Conservation (phyloP, 1,140 invertebrate genomes). For the Hypothenemus hampei region DNA sequence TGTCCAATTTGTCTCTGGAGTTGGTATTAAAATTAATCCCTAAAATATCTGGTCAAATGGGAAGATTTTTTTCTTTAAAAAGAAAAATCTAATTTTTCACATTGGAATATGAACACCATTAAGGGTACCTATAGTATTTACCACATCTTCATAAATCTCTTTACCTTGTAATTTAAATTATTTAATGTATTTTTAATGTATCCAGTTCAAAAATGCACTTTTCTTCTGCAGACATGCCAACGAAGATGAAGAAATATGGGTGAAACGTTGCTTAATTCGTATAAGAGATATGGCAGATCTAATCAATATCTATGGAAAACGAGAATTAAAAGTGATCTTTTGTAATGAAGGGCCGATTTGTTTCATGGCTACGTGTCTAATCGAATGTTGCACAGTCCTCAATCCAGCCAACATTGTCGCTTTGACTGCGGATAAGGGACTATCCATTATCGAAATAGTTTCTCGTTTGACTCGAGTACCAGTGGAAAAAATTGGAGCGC, state of each 20-base stretch:
- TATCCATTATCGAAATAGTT: constrained; percentile 41
- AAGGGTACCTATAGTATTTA: no score
- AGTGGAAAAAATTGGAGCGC: constrained; percentile 47
- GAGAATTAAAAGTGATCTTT: constrained; percentile 42
- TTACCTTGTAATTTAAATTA: no score
- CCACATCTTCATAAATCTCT: no score
- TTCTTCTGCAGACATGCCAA: constrained; percentile 22
- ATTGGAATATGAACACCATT: no score
- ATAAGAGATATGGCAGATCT: constrained; percentile 30
- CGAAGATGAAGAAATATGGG: constrained; percentile 24
- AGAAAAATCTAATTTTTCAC: no score
- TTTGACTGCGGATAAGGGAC: constrained; percentile 48
- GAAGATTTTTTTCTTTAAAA: no score
- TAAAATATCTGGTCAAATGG: no score
- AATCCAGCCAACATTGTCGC: constrained; percentile 48
- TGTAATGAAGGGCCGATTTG: constrained; percentile 49
- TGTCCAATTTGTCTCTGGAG: no score
- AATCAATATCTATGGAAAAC: constrained; percentile 46
- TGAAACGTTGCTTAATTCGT: constrained; percentile 24
- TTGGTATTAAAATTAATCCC: no score
- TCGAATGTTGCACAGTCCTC: constrained; percentile 42
- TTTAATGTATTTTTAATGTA: no score
- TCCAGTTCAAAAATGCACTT: no score
- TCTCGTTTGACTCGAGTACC: constrained; percentile 46
- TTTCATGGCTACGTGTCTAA: constrained; percentile 49